Evolutionary conservation across 1,140 invertebrate species (phyloP).

Genomic region (Calosoma granatense): DNA sequence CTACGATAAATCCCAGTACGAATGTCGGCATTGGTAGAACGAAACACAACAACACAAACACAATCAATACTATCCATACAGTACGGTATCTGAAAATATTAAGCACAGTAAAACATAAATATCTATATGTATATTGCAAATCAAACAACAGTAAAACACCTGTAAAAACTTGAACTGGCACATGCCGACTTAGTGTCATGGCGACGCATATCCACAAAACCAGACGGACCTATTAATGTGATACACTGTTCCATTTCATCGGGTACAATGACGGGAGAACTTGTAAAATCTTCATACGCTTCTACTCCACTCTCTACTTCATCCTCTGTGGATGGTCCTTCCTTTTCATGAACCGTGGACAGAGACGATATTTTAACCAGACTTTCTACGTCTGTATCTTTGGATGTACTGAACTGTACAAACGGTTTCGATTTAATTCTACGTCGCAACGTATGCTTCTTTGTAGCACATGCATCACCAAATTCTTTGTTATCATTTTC

Average conservation of each 20-base stretch:
- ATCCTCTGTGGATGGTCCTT: conserved; percentile 24
- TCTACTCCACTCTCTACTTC: conserved; percentile 45
- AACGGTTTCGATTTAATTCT: conserved; percentile 21
- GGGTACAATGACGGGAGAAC: background rate
- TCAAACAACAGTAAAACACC: background rate
- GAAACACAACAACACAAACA: conserved; percentile 26
- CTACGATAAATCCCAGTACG: conserved; percentile 30
- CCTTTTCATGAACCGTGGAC: conserved; percentile 6
- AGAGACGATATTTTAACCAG: conserved; percentile 30
- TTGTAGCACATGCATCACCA: conserved; percentile 25
- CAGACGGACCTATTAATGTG: background rate
- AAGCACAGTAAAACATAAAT: background rate
- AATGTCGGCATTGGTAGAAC: conserved; percentile 30
- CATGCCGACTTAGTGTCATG: background rate
- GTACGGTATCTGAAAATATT: background rate
- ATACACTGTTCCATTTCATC: background rate
- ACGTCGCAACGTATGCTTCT: conserved; percentile 20
- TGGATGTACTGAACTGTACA: conserved; percentile 32
- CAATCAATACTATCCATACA: conserved; percentile 8
- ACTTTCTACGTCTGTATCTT: conserved; percentile 33
- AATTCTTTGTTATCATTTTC: conserved; percentile 27
- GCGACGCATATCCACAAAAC: background rate
- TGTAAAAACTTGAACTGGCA: background rate
- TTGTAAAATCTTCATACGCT: conserved; percentile 32
- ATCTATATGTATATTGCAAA: background rate